phyloP scores from a whole-genome alignment of 1,140 invertebrate genomes.

The Zaprionus tsacasi region DNA sequence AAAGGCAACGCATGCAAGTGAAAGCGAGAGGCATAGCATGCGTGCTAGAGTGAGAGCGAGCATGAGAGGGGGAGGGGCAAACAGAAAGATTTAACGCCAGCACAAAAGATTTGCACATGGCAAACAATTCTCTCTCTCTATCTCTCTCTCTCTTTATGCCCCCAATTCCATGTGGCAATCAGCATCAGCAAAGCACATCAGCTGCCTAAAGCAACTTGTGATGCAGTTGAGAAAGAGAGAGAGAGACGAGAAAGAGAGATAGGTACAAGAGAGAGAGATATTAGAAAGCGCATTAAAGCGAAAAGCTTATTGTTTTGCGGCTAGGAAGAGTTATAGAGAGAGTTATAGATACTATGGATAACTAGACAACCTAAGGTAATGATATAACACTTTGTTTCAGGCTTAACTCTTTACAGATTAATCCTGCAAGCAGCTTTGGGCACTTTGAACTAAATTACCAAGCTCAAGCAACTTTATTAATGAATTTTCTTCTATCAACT shows the following conservation, averaged over 20 bases:
- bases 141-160: slow-evolving; percentile 42
- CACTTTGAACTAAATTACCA: not conserved
- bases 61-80: slow-evolving; percentile 15
- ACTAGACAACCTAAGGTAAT: not conserved
- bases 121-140: slow-evolving; percentile 52
- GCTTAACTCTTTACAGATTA: not conserved
- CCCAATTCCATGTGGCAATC: slow-evolving; percentile 42
- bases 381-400: no score
- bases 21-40: slow-evolving; percentile 14
- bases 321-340: not conserved
- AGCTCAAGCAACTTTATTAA: no score
- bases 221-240: not conserved
- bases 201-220: slow-evolving; percentile 35
- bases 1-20: slow-evolving; percentile 51
- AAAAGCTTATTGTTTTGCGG: not conserved
- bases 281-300: slow-evolving; percentile 10
- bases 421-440: not conserved
- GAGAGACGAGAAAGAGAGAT: no score
- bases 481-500: not conserved
- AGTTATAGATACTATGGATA: not conserved
- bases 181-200: slow-evolving; percentile 46
- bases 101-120: slow-evolving; percentile 69
- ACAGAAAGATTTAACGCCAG: slow-evolving; percentile 48
- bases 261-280: no score
- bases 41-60: not conserved